Evolutionary conservation across 2,797 vertebrate genomes (phyloP), one percentile per base, ranked within the genome.

Genomic region (Rallus crepitans): DNA sequence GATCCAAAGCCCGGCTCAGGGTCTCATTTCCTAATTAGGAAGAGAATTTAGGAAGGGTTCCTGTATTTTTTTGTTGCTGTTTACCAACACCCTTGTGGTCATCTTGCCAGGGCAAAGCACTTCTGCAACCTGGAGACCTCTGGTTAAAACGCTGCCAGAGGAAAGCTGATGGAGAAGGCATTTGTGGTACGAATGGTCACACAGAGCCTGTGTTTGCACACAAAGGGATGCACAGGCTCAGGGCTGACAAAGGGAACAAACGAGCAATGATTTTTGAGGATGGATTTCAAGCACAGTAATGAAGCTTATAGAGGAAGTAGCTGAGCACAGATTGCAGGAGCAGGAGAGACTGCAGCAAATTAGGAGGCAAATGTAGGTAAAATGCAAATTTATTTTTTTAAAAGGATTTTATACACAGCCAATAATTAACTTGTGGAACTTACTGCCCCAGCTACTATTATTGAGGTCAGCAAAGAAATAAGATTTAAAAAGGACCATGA

Each of bases 371-470:
- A 92, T 59, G 13, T 61, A 80, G 87, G 84, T 87, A 83, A 95
- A 96, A 93, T 53, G 40, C 55, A 66, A 1, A 47, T 47, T 23
- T 47, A 70, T 86, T 50, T 96, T 87, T 87, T 45, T 37, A 37
- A 37, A 91, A 40, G 66, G 76, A 90, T 40, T 95, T 88, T 89
- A 70, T 55, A 31, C 37, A 50, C 39, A 92, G 87, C 78, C 72
- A 95, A 6, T 96, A 95, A 96, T 95, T 94, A 94, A 79, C 80
- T 90, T 82, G 77, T 84, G 90, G 77, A 90, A 88, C 70, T 91
- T 90, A 76, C 69, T 90, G 82, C 77, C 76, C 59, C 48, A 77
- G 55, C 66, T 94, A 64, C 87, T 92, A 21, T 93, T 96, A 79
- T 50, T 96, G 87, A 96, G 91, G 93, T 93, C 56, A 25, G 87